Base-by-base conservation (phyloP, 2,797 vertebrate genomes). In the Anguilla pacifica region DNA sequence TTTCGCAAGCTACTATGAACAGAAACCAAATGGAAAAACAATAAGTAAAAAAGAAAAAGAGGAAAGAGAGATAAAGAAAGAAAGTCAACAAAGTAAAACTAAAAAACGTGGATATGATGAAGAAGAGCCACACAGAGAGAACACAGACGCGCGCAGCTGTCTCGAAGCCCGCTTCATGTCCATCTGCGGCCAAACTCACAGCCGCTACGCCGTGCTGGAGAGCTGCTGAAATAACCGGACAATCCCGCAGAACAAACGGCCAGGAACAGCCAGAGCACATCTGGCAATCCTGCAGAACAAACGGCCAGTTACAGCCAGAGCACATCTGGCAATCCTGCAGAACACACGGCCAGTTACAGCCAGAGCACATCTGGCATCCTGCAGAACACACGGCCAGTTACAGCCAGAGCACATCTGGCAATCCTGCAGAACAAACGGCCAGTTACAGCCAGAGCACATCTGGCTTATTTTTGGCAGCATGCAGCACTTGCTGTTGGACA, bases 401-500 rank as follows among this genome's bases (percentile, higher is more conserved):
- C 81, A 46, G 22, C 25, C 43, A 46, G 49, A 6, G 2, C 64
- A 70, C 81, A 83, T 83, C 81, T 83, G 77, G 49, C 77, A 81
- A 85, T 85, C 59, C 39, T 15, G 10, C 53, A 55, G 13, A 55
- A 85, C 84, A 85, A 85, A 85, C 55, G 57, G 57, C 57, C 57
- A 15, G 64, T 25, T 85, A 59, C 84, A 22, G 31, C 43, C 55
- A 59, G 59, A 6, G 2, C 77, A 81, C 84, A 85, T 85, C 84
- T 85, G 84, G 64, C 84, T 85, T 85, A 64, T 85, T 85, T 49
- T 85, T 85, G 84, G 84, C 84, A 85, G 55, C 22, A 85, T 2
- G 9, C 84, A 0, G 9, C 55, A 22, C 22, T n/a, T 64, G 55
- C 84, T 43, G 84, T 85, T 64, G 53, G 35, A 61, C 31, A 59